phyloP scores from a whole-genome alignment of 53 echinoderm and acorn worm genomes.

The Actinopyga echinites region DNA sequence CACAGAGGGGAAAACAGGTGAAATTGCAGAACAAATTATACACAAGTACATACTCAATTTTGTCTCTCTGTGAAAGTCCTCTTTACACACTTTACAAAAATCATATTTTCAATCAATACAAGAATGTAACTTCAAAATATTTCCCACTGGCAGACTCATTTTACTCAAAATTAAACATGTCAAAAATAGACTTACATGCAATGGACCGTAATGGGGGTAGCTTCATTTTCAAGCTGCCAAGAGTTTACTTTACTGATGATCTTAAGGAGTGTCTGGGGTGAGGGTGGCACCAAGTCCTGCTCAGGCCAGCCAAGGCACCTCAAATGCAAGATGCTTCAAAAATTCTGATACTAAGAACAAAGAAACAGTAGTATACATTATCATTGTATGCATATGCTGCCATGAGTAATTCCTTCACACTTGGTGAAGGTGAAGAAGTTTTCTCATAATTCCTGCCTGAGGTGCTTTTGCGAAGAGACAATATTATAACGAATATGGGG shows the following conservation, averaged over 20 bases:
- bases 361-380: background rate
- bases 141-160: too few species aligned
- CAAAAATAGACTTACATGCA: constrained; percentile 73
- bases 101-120: too few species aligned
- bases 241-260: constrained; percentile 42
- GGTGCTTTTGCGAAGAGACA: background rate
- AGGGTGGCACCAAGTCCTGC: constrained; percentile 37
- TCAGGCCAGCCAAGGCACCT: constrained; percentile 67
- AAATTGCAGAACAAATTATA: too few species aligned
- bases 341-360: constrained; percentile 27
- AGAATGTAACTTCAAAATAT: too few species aligned
- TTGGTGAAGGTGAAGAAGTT: background rate
- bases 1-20: too few species aligned
- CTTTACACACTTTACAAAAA: too few species aligned
- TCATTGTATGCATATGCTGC: background rate
- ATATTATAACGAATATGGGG: too few species aligned
- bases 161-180: too few species aligned
- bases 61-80: too few species aligned
- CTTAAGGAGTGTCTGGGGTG: constrained; percentile 43
- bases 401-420: background rate
- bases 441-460: background rate
- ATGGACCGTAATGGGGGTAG: constrained; percentile 69
- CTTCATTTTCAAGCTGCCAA: constrained; percentile 22
- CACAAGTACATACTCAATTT: too few species aligned
- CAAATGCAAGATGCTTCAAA: constrained; percentile 64